These are phyloP conservation scores for Drusus annulatus DNA, from an alignment of 1,140 invertebrate species.

Conservation along the genomic window DNA sequence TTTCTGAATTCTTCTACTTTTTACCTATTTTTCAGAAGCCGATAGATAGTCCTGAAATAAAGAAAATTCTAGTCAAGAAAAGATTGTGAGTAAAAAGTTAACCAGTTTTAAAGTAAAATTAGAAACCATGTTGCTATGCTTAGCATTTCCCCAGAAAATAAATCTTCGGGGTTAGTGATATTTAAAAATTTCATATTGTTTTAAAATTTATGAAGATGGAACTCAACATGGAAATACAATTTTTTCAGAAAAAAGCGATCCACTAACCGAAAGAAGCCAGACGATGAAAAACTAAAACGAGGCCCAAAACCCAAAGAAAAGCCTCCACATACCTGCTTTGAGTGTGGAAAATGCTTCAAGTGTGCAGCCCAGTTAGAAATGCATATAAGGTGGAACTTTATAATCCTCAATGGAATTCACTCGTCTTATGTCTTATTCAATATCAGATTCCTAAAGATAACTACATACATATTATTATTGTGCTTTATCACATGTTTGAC, in stretches of 20 bases:
- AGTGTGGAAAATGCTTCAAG: slow-evolving; percentile 74
- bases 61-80: slow-evolving; percentile 50
- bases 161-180: too few species aligned
- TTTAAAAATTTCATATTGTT: too few species aligned
- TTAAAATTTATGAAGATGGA: too few species aligned
- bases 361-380: slow-evolving; percentile 74
- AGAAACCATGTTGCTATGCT: too few species aligned
- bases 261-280: slow-evolving; percentile 72
- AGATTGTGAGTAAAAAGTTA: slow-evolving; percentile 44
- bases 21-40: slow-evolving; percentile 44
- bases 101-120: too few species aligned
- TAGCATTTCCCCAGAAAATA: too few species aligned
- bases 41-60: slow-evolving; percentile 35
- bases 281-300: slow-evolving; percentile 72
- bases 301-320: slow-evolving; percentile 75
- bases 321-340: slow-evolving; percentile 71
- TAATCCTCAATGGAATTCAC: too few species aligned
- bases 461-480: too few species aligned
- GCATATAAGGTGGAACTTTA: slow-evolving; percentile 68
- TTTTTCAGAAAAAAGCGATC: slow-evolving; percentile 52
- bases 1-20: not conserved
- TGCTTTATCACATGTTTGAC: too few species aligned
- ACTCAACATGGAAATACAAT: not conserved
- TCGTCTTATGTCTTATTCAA: too few species aligned
- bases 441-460: too few species aligned